A percentile compares a stretch with the other conserved stretches of the same genome.
These are phyloP conservation scores for Rhinolophus sinicus DNA, from an alignment of 2,113 vertebrate genomes.

Conservation along the genomic window DNA sequence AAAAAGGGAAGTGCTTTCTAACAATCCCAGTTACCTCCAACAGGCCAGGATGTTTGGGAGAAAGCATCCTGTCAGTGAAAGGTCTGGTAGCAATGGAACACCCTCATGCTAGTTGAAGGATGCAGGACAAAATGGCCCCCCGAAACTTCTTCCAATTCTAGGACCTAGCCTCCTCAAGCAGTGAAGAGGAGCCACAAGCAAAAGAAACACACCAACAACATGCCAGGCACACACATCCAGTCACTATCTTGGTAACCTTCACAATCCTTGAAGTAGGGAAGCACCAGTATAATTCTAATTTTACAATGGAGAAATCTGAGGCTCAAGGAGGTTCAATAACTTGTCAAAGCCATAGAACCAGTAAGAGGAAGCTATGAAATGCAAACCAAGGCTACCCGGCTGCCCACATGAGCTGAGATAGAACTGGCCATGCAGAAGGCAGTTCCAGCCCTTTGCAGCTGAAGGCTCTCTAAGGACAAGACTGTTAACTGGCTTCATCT, in stretches of 20 bases:
- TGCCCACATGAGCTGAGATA: background rate
- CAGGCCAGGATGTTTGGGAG: background rate
- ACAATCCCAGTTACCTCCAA: conserved; percentile 19
- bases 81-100: background rate
- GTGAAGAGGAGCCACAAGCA: background rate
- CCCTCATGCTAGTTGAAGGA: background rate
- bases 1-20: conserved; percentile 57
- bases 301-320: background rate
- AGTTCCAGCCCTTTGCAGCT: background rate
- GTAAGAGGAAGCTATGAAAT: background rate
- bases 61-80: background rate
- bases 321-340: background rate
- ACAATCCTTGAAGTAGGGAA: background rate
- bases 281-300: background rate
- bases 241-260: background rate
- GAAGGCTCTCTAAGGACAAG: background rate
- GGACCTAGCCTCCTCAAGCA: background rate
- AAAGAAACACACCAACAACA: background rate
- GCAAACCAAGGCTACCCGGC: background rate
- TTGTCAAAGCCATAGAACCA: background rate
- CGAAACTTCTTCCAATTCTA: background rate
- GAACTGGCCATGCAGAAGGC: background rate
- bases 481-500: background rate
- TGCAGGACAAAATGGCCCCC: background rate
- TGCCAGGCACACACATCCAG: background rate